phyloP scores from a whole-genome alignment of 2,113 vertebrate species.

The Sialia sialis region DNA sequence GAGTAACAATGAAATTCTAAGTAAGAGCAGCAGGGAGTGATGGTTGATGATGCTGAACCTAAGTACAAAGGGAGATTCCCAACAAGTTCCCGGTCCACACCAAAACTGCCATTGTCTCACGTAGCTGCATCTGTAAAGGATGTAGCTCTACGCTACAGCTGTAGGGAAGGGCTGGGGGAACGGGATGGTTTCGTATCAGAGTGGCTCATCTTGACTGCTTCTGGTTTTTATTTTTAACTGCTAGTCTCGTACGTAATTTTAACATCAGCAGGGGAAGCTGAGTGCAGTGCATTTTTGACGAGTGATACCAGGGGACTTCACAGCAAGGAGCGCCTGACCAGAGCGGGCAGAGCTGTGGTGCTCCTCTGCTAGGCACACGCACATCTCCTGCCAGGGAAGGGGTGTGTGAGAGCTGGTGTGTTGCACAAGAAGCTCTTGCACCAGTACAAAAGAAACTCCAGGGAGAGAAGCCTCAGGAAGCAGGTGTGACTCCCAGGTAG shows the following conservation, averaged over 20 bases:
- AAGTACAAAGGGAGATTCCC: not conserved
- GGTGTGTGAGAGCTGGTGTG: not conserved
- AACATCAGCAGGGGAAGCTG: not conserved
- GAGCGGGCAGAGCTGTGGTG: not conserved
- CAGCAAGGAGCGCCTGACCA: accelerated
- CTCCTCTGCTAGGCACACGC: not conserved
- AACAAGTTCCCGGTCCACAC: not conserved
- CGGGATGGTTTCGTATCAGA: not conserved
- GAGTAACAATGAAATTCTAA: not conserved
- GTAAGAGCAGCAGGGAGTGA: not conserved
- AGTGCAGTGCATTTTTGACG: accelerated
- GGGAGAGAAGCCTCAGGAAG: not conserved
- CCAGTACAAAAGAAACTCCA: not conserved
- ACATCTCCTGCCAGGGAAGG: not conserved
- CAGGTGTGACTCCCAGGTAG: accelerated
- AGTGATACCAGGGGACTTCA: not conserved
- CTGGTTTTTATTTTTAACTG: not conserved
- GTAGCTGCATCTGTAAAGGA: not conserved
- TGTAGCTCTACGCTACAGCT: not conserved
- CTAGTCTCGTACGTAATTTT: not conserved
- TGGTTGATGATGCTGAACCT: not conserved
- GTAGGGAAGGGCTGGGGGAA: not conserved
- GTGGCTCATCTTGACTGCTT: not conserved
- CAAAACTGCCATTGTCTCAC: not conserved
- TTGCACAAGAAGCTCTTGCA: not conserved